These are phyloP conservation scores for Dendrolimus kikuchii DNA, from an alignment of 1,140 invertebrate species.

Conservation along the genomic window DNA sequence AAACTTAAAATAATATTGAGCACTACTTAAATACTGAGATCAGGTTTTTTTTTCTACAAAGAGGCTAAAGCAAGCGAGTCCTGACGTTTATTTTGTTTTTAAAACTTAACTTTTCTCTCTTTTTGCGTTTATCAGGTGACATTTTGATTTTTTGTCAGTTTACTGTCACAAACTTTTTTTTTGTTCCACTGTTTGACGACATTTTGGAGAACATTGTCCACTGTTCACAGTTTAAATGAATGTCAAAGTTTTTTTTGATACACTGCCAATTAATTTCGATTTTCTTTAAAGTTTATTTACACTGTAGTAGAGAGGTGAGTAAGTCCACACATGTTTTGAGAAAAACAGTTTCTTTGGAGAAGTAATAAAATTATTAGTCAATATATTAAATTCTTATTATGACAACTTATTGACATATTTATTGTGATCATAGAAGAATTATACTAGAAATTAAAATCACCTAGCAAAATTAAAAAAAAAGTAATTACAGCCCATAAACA, in stretches of 20 bases:
- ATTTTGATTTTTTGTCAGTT: slow-evolving; percentile 52
- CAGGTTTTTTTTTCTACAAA: slow-evolving; percentile 23
- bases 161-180: slow-evolving; percentile 12
- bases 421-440: no score
- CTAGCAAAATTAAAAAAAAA: no score
- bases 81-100: slow-evolving; percentile 25
- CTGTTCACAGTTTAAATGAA: slow-evolving; percentile 13
- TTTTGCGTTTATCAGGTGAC: slow-evolving; percentile 61
- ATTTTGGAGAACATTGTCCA: slow-evolving; percentile 40
- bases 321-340: no score
- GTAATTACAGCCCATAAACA: no score
- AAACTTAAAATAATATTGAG: slow-evolving; percentile 38
- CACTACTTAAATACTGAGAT: slow-evolving; percentile 64
- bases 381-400: no score
- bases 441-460: no score
- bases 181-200: slow-evolving; percentile 12
- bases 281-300: no score
- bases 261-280: not conserved
- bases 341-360: no score
- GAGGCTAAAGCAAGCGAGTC: slow-evolving; percentile 22
- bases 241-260: not conserved
- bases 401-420: no score
- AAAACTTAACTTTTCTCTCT: slow-evolving; percentile 20
- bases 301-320: no score
- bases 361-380: no score